A percentile compares a stretch with the other conserved stretches of the same genome.
Evolutionary conservation across 1,140 invertebrate species (phyloP).

Genomic region (Drosophila jambulina): DNA sequence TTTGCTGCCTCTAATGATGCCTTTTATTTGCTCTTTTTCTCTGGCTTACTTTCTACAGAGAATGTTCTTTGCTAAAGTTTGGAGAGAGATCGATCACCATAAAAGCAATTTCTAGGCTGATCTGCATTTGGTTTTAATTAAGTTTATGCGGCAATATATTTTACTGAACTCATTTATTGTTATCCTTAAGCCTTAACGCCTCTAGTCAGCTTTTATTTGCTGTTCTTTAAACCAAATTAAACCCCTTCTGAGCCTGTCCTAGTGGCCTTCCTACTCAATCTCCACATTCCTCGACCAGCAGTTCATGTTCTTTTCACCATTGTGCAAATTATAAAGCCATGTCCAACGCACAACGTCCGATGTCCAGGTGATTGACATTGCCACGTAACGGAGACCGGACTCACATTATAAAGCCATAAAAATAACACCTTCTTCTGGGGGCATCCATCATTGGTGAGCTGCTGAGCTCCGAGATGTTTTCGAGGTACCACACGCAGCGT

Average conservation of each 20-base stretch:
- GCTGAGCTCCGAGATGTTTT: constrained; percentile 32
- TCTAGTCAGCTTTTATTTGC: not conserved
- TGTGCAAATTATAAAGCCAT: constrained; percentile 50
- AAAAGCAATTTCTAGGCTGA: not conserved
- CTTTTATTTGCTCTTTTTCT: not conserved
- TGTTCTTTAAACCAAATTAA: not conserved
- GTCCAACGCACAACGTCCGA: constrained; percentile 15
- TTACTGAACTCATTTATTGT: not conserved
- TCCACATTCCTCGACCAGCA: constrained; percentile 13
- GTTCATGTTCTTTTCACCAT: constrained; percentile 22
- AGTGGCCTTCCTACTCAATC: constrained; percentile 20
- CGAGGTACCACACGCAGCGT: constrained; percentile 67
- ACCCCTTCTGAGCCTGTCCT: not conserved
- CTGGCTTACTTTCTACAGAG: constrained; percentile 9
- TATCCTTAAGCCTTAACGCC: not conserved
- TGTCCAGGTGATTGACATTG: constrained; percentile 62
- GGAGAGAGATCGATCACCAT: not conserved
- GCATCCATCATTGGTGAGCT: constrained; percentile 42
- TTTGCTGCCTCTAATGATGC: constrained; percentile 13
- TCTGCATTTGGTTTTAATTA: not conserved
- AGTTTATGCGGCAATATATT: not conserved
- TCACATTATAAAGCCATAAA: constrained; percentile 77
- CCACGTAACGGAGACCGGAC: constrained; percentile 50
- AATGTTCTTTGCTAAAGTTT: not conserved
- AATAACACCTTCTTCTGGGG: constrained; percentile 66